Evolutionary conservation across 2,113 vertebrate species (phyloP).

Genomic region (Camelus bactrianus): DNA sequence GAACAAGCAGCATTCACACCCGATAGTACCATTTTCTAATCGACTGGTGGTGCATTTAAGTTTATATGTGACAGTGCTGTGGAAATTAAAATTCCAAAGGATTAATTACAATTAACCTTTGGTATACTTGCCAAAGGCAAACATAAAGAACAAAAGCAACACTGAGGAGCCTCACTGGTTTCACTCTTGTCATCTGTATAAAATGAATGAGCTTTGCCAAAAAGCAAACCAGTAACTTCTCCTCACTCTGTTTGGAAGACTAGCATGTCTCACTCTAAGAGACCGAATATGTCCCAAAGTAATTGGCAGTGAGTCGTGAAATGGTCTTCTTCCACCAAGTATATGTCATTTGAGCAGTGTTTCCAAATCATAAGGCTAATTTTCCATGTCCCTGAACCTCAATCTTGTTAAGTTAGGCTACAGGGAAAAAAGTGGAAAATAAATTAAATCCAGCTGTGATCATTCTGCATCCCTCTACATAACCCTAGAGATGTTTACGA

Average conservation of each 20-base stretch:
- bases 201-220: not conserved
- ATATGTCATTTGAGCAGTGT: not conserved
- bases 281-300: not conserved
- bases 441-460: conserved; percentile 49
- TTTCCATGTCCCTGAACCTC: conserved; percentile 40
- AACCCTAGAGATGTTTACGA: conserved; percentile 16
- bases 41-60: not conserved
- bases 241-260: not conserved
- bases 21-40: not conserved
- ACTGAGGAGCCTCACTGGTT: not conserved
- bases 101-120: not conserved
- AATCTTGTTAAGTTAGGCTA: conserved; percentile 42
- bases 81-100: conserved; percentile 59
- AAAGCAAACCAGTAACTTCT: not conserved
- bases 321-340: not conserved
- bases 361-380: not conserved
- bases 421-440: not conserved
- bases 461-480: not conserved
- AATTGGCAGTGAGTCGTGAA: not conserved
- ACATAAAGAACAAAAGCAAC: not conserved
- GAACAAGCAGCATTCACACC: conserved; percentile 21
- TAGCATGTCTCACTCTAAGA: not conserved
- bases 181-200: not conserved
- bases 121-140: not conserved
- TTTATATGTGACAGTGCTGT: not conserved